These are phyloP conservation scores for Callyntrura sp. DNA, from an alignment of 2,888 invertebrate species.

Conservation along the genomic window DNA sequence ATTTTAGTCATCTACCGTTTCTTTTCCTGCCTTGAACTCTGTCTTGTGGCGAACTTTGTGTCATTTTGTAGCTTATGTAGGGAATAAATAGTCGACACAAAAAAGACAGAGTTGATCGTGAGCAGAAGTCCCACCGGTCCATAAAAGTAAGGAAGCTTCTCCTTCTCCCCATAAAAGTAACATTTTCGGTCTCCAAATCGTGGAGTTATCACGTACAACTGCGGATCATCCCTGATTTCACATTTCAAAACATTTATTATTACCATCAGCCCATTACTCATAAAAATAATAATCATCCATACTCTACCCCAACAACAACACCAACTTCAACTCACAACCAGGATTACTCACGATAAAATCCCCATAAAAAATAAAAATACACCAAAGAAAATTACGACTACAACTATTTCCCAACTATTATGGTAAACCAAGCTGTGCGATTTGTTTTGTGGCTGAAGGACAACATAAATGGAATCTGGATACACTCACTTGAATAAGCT, in stretches of 20 bases:
- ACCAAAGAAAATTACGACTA: background rate
- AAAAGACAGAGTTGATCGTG: constrained; percentile 92
- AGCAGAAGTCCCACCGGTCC: constrained; percentile 93
- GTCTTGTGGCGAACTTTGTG: constrained; percentile 84
- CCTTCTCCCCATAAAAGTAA: constrained; percentile 94
- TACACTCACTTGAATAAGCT: constrained; percentile 78
- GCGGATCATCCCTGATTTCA: constrained; percentile 88
- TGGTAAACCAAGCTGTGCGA: background rate
- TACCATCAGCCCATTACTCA: too few species aligned
- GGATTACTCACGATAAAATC: too few species aligned
- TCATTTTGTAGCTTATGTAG: constrained; percentile 89
- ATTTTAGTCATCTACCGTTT: constrained; percentile 79
- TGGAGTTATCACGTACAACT: constrained; percentile 87
- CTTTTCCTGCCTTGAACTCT: constrained; percentile 84
- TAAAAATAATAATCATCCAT: too few species aligned
- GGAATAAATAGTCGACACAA: constrained; percentile 90
- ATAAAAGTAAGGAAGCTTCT: constrained; percentile 94
- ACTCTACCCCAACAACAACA: too few species aligned
- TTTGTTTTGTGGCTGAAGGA: too few species aligned
- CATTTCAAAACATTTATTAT: too few species aligned
- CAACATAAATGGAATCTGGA: too few species aligned
- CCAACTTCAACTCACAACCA: too few species aligned
- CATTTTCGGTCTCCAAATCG: constrained; percentile 92
- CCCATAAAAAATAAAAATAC: background rate
- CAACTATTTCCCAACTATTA: constrained; percentile 17